phyloP scores from a whole-genome alignment of 1,140 invertebrate genomes.

The Sycophaga agraensis region DNA sequence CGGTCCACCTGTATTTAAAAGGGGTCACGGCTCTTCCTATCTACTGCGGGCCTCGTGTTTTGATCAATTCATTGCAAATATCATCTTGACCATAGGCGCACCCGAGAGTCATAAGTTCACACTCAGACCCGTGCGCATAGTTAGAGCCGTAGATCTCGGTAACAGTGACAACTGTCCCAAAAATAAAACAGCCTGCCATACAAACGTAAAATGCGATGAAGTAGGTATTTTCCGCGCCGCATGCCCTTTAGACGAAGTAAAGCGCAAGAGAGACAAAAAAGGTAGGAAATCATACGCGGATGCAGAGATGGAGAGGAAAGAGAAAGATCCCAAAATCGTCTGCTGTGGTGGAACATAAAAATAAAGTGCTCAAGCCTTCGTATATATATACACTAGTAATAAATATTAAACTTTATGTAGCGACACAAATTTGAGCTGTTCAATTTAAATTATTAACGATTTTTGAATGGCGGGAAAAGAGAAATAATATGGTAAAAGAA shows the following conservation, averaged over 20 bases:
- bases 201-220: not conserved
- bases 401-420: too few species aligned
- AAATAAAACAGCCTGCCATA: not conserved
- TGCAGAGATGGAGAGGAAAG: not conserved
- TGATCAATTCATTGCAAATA: constrained; percentile 34
- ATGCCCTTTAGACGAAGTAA: constrained; percentile 31
- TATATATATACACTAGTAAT: too few species aligned
- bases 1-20: constrained; percentile 42
- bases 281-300: not conserved
- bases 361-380: too few species aligned
- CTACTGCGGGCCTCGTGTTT: constrained; percentile 39
- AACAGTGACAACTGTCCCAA: not conserved
- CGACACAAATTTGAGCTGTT: too few species aligned
- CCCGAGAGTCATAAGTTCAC: constrained; percentile 41
- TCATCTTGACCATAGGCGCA: constrained; percentile 41
- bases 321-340: too few species aligned
- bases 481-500: too few species aligned
- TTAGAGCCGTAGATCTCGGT: constrained; percentile 33
- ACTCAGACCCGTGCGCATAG: constrained; percentile 38
- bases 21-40: constrained; percentile 39
- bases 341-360: too few species aligned
- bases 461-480: too few species aligned
- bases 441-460: too few species aligned
- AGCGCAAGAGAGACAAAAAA: constrained; percentile 26
- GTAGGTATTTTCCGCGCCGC: too few species aligned